phyloP scores from a whole-genome alignment of 2,888 invertebrate species.

The Halocaridina rubra region DNA sequence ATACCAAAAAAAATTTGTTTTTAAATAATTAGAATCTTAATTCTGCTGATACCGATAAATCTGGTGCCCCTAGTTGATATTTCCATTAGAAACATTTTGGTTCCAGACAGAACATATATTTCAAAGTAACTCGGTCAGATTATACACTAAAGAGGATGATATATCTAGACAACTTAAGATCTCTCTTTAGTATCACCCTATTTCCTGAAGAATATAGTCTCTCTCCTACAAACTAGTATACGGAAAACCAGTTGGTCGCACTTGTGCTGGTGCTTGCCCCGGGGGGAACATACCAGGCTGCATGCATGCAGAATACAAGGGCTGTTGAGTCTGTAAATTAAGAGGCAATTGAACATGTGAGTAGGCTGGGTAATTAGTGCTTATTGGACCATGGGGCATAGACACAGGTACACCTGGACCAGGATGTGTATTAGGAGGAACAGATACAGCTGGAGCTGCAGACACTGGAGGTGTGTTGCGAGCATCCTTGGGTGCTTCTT shows the following conservation, averaged over 20 bases:
- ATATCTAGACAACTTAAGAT: too few species aligned
- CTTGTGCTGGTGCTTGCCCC: constrained; percentile 52
- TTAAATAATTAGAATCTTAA: too few species aligned
- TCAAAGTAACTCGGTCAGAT: too few species aligned
- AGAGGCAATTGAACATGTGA: constrained; percentile 62
- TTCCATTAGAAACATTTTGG: too few species aligned
- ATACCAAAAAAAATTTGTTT: too few species aligned
- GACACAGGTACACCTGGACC: constrained; percentile 52
- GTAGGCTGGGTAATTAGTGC: constrained; percentile 59
- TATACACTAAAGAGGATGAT: too few species aligned
- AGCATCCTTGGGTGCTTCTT: constrained; percentile 48
- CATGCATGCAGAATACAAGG: constrained; percentile 63
- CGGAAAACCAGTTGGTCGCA: constrained; percentile 61
- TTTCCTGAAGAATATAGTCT: too few species aligned
- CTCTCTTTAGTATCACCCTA: too few species aligned
- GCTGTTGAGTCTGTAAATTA: constrained; percentile 62
- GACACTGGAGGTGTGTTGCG: constrained; percentile 47
- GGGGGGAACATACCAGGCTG: constrained; percentile 62
- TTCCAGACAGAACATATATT: too few species aligned
- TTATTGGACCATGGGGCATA: constrained; percentile 54
- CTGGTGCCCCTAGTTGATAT: too few species aligned
- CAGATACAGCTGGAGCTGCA: constrained; percentile 23
- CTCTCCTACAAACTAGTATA: constrained; percentile 58
- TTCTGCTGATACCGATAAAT: too few species aligned
- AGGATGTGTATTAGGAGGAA: constrained; percentile 46